phyloP scores from a whole-genome alignment of 2,888 invertebrate species.

The Tinea pellionella region DNA sequence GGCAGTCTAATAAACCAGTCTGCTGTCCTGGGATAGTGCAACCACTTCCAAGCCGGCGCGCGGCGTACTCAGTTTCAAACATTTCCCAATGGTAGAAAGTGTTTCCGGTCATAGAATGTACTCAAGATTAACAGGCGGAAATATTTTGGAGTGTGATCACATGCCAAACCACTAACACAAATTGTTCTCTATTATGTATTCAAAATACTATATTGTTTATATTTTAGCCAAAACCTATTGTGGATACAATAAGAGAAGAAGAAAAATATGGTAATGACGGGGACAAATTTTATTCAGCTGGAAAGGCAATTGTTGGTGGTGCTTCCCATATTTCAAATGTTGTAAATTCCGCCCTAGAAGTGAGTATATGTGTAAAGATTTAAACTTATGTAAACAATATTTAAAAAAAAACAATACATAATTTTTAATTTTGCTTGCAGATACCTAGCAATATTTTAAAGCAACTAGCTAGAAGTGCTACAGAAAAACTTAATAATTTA shows the following conservation, averaged over 20 bases:
- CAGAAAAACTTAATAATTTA: conserved; percentile 68
- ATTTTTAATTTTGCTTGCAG: conserved; percentile 36
- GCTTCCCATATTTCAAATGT: conserved; percentile 76
- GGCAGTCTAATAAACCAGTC: too few species aligned
- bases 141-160: too few species aligned
- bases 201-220: too few species aligned
- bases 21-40: too few species aligned
- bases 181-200: too few species aligned
- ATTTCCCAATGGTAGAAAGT: too few species aligned
- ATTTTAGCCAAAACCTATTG: conserved; percentile 76
- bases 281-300: conserved; percentile 73
- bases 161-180: too few species aligned
- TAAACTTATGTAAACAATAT: too few species aligned
- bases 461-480: conserved; percentile 57
- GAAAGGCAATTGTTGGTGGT: conserved; percentile 74
- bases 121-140: too few species aligned
- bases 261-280: conserved; percentile 85
- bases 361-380: conserved; percentile 43
- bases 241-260: conserved; percentile 78
- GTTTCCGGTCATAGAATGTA: too few species aligned
- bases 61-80: too few species aligned
- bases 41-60: too few species aligned
- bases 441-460: conserved; percentile 60
- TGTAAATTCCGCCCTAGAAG: conserved; percentile 72
- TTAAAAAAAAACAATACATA: not conserved